Evolutionary conservation across 2,888 invertebrate genomes (phyloP).

Genomic region (Caenorhabditis zanzibari): DNA sequence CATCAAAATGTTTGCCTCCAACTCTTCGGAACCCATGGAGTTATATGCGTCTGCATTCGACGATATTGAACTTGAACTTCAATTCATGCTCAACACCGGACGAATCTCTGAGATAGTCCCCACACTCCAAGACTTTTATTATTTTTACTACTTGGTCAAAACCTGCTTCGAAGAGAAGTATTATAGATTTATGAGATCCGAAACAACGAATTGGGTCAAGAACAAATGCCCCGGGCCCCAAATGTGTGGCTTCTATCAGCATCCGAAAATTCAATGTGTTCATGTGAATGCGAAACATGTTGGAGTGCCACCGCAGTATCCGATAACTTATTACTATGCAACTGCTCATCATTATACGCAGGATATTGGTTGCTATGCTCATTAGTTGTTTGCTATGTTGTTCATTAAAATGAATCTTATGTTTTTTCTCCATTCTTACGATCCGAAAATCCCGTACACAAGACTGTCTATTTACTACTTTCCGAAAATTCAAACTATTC

Average conservation of each 20-base stretch:
- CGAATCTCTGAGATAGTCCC: neutral
- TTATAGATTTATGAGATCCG: constrained; percentile 15
- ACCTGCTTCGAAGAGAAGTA: constrained; percentile 49
- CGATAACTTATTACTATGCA: constrained; percentile 40
- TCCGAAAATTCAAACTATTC: too few relatives aligned
- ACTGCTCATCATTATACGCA: neutral
- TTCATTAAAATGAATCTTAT: neutral
- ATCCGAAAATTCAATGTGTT: constrained; percentile 36
- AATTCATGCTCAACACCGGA: neutral
- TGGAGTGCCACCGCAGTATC: constrained; percentile 21
- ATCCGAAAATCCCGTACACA: too few relatives aligned
- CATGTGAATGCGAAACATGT: constrained; percentile 42
- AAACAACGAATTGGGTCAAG: neutral
- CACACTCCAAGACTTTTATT: constrained; percentile 18
- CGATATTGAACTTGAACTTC: neutral
- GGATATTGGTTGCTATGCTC: constrained; percentile 28
- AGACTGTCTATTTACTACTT: too few relatives aligned
- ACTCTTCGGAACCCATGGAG: neutral
- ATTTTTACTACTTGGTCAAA: constrained; percentile 32
- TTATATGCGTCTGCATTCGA: neutral
- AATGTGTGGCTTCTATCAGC: constrained; percentile 41
- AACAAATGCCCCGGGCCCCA: constrained; percentile 28
- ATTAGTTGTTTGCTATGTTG: neutral
- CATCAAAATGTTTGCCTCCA: neutral
- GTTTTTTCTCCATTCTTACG: too few relatives aligned